These are phyloP conservation scores for Isoperla grammatica DNA, from an alignment of 2,888 invertebrate species.

Conservation along the genomic window DNA sequence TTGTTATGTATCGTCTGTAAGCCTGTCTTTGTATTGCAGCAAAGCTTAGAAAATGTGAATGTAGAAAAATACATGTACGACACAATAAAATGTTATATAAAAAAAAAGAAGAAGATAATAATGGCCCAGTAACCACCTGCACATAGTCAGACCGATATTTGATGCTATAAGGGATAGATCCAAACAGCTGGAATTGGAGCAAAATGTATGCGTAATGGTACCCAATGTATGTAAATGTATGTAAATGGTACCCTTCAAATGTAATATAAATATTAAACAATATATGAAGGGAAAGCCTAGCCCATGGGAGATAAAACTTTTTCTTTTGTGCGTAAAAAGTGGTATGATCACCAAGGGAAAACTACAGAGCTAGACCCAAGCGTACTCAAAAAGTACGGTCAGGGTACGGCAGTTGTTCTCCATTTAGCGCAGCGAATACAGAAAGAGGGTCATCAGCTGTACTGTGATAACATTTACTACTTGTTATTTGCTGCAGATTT, in stretches of 20 bases:
- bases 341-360: conserved; percentile 39
- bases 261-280: no score
- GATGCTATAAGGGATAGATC: conserved; percentile 28
- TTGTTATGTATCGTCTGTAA: no score
- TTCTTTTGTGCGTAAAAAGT: conserved; percentile 33
- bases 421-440: conserved; percentile 21
- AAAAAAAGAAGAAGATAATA: no score
- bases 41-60: no score
- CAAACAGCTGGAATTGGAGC: conserved; percentile 46
- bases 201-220: conserved; percentile 38
- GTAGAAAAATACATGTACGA: no score
- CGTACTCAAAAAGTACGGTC: conserved; percentile 7
- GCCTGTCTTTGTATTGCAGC: no score
- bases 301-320: no score
- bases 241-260: no score
- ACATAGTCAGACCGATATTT: conserved; percentile 31
- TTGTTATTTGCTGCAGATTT: conserved; percentile 12
- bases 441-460: conserved; percentile 21
- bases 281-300: no score
- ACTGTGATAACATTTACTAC: conserved; percentile 28
- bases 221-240: no score
- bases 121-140: conserved; percentile 16
- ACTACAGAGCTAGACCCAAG: conserved; percentile 32
- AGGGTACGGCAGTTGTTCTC: conserved; percentile 26
- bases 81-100: no score